Conservation (phyloP, 1,140 invertebrate genomes). For the Drosophila ananassae region DNA sequence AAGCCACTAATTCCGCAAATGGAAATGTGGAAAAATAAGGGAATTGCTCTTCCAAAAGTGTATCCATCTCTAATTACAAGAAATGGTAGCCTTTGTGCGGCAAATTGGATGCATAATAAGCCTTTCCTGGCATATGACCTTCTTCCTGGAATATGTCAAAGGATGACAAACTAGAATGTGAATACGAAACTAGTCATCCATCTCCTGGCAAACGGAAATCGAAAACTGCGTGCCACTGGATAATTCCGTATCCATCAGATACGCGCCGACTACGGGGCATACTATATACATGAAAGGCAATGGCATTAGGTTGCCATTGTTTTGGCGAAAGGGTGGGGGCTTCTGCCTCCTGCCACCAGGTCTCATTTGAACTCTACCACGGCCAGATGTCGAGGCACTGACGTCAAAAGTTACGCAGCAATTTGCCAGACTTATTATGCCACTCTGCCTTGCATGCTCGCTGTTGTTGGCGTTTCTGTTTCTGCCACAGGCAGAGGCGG, state of each 20-base stretch:
- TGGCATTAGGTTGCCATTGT: slow-evolving; percentile 58
- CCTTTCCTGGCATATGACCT: too few species aligned
- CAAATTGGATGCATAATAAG: neutral
- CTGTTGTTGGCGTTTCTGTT: neutral
- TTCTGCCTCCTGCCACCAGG: slow-evolving; percentile 4
- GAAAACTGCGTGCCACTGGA: slow-evolving; percentile 23
- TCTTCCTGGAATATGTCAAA: neutral
- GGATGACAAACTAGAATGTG: neutral
- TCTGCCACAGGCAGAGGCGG: slow-evolving; percentile 1
- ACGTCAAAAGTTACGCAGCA: slow-evolving; percentile 61
- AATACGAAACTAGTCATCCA: slow-evolving; percentile 1
- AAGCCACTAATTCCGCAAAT: neutral
- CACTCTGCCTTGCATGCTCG: slow-evolving; percentile 23
- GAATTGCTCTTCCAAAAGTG: too few species aligned
- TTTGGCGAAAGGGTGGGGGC: slow-evolving; percentile 9
- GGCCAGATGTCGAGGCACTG: slow-evolving; percentile 67
- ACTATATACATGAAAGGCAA: slow-evolving; percentile 2
- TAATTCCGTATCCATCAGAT: slow-evolving; percentile 61
- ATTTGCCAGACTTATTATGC: slow-evolving; percentile 51
- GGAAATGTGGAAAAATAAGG: neutral
- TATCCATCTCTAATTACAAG: too few species aligned
- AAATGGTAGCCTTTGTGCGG: too few species aligned
- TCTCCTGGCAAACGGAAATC: neutral
- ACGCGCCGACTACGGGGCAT: slow-evolving; percentile 45
- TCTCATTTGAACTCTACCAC: slow-evolving; percentile 21